Conservation (phyloP, 2,113 vertebrate genomes). For the Procapra przewalskii region DNA sequence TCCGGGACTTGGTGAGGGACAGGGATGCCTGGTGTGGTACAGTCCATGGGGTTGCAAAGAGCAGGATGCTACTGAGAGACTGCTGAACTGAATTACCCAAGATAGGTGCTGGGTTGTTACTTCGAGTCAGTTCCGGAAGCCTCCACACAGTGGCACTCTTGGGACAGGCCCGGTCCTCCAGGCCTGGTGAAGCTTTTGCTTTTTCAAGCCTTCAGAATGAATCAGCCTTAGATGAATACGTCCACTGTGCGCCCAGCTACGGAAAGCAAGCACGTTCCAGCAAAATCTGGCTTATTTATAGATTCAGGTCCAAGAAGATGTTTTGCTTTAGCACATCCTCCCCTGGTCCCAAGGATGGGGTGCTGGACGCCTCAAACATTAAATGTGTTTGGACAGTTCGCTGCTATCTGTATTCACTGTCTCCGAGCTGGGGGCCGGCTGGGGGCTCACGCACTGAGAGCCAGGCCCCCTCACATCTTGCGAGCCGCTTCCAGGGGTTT, state of each 20-base stretch:
- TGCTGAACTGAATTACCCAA: not conserved
- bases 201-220: not conserved
- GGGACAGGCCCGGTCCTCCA: not conserved
- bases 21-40: not conserved
- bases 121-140: not conserved
- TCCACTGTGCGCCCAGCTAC: accelerated
- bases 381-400: not conserved
- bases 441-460: accelerated
- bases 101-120: no score
- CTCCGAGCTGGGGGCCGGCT: accelerated
- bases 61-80: not conserved
- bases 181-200: not conserved
- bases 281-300: no score
- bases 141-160: conserved; percentile 37
- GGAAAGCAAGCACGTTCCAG: not conserved
- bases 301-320: not conserved
- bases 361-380: no score
- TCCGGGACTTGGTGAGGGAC: not conserved
- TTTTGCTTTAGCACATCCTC: not conserved
- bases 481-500: not conserved
- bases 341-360: not conserved
- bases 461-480: not conserved
- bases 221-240: not conserved
- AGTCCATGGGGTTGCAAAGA: not conserved
- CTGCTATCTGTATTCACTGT: accelerated